Conservation (phyloP, 2,797 vertebrate species). For the Podarcis siculus region DNA sequence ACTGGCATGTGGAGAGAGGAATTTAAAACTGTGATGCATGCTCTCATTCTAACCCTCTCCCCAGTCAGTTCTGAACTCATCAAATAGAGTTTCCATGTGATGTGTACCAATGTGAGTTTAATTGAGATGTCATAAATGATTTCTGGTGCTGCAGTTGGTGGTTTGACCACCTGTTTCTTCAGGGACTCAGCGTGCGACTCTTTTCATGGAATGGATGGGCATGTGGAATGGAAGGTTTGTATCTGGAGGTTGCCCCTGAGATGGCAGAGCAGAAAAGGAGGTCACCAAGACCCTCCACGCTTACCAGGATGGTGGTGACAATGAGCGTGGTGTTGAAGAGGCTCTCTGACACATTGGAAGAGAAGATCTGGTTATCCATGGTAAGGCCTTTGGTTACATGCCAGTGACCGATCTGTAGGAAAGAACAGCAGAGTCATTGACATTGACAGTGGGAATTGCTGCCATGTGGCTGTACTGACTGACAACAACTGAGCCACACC, state of each 20-base stretch:
- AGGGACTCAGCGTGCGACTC: slow-evolving; percentile 16
- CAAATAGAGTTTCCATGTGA: slow-evolving; percentile 71
- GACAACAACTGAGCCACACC: not conserved
- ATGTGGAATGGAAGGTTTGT: not conserved
- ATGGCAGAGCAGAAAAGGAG: not conserved
- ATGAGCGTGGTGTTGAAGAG: slow-evolving; percentile 97
- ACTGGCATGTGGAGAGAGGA: slow-evolving; percentile 33
- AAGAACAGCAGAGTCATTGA: slow-evolving; percentile 44
- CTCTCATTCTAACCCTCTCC: slow-evolving; percentile 26
- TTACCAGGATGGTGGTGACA: slow-evolving; percentile 98
- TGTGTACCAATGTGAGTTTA: slow-evolving; percentile 58
- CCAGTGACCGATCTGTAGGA: slow-evolving; percentile 94
- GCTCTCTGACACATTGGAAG: slow-evolving; percentile 93
- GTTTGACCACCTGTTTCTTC: slow-evolving; percentile 36
- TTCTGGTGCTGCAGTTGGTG: slow-evolving; percentile 51
- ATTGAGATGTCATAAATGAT: slow-evolving; percentile 61
- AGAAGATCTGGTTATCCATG: slow-evolving; percentile 93
- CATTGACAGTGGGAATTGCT: slow-evolving; percentile 39
- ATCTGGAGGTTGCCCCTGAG: not conserved
- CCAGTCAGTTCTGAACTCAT: slow-evolving; percentile 62
- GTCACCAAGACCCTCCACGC: slow-evolving; percentile 66
- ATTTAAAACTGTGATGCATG: slow-evolving; percentile 16
- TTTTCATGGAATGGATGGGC: slow-evolving; percentile 12
- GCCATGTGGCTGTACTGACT: slow-evolving; percentile 48
- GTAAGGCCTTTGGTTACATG: slow-evolving; percentile 93